phyloP scores from a whole-genome alignment of 2,113 vertebrate species.

The Parotia lawesii region DNA sequence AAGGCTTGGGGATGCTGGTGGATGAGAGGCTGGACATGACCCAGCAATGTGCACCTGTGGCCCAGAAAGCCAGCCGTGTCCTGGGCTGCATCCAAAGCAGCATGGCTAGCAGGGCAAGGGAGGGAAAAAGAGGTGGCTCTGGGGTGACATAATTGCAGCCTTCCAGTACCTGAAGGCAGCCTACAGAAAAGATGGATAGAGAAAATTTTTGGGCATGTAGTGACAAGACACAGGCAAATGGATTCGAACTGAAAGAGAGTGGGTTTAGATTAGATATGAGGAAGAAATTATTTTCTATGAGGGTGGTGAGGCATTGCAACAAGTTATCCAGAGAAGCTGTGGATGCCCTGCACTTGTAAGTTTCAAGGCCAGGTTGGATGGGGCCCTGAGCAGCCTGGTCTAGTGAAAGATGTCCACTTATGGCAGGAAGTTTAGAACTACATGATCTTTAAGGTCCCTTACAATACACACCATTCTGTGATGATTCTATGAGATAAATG shows the following conservation, averaged over 20 bases:
- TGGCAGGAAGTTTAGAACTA: neutral
- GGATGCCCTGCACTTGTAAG: too few relatives aligned
- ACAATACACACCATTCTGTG: too few relatives aligned
- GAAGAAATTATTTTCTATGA: neutral
- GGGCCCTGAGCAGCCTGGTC: neutral
- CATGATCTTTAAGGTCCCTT: neutral
- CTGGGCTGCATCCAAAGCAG: neutral
- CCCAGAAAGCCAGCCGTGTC: neutral
- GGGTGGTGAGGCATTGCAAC: neutral
- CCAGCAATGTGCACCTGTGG: fast-evolving
- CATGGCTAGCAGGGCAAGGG: neutral
- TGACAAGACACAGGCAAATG: neutral
- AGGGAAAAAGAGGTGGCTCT: neutral
- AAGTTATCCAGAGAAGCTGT: neutral
- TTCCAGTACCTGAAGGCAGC: neutral
- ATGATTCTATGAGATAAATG: neutral
- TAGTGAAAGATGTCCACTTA: neutral
- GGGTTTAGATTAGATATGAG: neutral
- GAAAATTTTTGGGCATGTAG: neutral
- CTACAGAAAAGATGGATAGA: neutral
- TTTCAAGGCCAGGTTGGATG: neutral
- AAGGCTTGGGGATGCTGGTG: fast-evolving
- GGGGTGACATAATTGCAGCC: neutral
- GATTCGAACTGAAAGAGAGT: neutral
- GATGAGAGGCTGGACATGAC: neutral